Evolutionary conservation across 2,888 invertebrate species (phyloP).

Genomic region (Chelonus formosanus): DNA sequence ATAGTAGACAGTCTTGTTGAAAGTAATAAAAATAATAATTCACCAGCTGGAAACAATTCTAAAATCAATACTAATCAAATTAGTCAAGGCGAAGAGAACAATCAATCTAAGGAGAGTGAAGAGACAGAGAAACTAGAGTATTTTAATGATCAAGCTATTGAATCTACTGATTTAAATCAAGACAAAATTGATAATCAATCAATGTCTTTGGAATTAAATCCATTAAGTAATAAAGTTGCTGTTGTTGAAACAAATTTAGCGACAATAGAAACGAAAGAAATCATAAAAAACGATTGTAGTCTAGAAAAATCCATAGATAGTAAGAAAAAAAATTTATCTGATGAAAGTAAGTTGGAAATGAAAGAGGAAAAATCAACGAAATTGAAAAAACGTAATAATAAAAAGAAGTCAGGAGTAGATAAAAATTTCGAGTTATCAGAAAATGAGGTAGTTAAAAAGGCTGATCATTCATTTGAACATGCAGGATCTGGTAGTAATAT

Average conservation of each 20-base stretch:
- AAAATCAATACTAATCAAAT: too few species aligned
- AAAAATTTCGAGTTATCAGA: conserved; percentile 38
- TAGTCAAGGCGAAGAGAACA: too few species aligned
- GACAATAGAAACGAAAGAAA: too few species aligned
- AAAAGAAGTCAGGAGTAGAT: conserved; percentile 42
- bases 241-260: background rate
- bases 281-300: too few species aligned
- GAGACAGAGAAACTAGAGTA: background rate
- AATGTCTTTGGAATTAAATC: background rate
- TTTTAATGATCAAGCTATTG: background rate
- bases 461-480: conserved; percentile 15
- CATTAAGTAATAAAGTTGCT: background rate
- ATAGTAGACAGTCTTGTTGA: conserved; percentile 9
- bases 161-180: background rate
- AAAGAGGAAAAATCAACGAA: conserved; percentile 29
- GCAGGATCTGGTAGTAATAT: background rate
- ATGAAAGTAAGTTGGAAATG: background rate
- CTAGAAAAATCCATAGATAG: too few species aligned
- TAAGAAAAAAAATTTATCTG: background rate
- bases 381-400: conserved; percentile 41
- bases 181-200: background rate
- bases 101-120: background rate
- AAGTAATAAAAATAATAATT: background rate
- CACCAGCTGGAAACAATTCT: too few species aligned
- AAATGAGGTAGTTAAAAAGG: conserved; percentile 29